Conservation (phyloP, 2,113 vertebrate species). For the Crypturellus undulatus region DNA sequence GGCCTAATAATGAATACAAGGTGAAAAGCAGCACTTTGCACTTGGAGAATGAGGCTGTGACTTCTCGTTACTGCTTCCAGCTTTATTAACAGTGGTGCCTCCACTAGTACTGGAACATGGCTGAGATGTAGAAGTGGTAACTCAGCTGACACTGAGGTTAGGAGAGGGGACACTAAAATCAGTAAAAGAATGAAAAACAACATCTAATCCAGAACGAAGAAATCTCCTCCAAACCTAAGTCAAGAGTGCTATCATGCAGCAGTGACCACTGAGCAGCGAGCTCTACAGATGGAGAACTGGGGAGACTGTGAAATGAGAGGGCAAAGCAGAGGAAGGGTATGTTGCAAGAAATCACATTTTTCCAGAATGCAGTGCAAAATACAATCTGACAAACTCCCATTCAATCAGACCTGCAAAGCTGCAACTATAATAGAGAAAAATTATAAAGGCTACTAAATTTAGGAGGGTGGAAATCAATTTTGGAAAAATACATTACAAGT, state of each 20-base stretch:
- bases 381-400: neutral
- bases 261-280: neutral
- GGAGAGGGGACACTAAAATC: neutral
- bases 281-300: neutral
- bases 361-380: too few species aligned
- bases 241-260: neutral
- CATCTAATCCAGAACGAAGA: neutral
- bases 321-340: neutral
- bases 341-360: neutral
- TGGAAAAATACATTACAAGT: slow-evolving; percentile 1
- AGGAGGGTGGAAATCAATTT: slow-evolving; percentile 6
- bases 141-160: neutral
- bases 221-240: neutral
- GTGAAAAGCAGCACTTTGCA: accelerated
- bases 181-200: neutral
- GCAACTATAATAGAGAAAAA: neutral
- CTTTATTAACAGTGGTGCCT: neutral
- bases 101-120: too few species aligned
- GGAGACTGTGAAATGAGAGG: neutral
- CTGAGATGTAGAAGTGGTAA: neutral
- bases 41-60: neutral
- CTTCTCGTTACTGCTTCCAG: neutral
- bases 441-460: neutral
- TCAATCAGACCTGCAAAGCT: neutral
- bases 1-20: neutral